These are phyloP conservation scores for Micromussa lordhowensis DNA, from an alignment of 92 coral and sea anemone genomes.

Conservation along the genomic window DNA sequence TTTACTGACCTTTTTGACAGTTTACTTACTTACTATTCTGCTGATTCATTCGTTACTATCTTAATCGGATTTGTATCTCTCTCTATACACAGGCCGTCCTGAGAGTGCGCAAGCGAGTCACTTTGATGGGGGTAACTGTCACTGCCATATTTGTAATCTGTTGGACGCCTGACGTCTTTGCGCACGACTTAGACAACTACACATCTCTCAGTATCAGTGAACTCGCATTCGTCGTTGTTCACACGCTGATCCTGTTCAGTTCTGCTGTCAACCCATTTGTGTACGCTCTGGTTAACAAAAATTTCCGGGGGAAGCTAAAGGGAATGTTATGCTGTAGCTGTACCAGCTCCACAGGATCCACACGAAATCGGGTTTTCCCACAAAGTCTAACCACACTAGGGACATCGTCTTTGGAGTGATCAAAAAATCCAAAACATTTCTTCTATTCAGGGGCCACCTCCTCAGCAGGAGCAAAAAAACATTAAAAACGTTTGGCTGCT, in stretches of 20 bases:
- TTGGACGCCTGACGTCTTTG: not conserved
- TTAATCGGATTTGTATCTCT: not conserved
- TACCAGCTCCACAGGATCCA: not conserved
- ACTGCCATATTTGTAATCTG: too few species aligned
- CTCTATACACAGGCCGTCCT: not conserved
- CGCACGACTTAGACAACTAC: not conserved
- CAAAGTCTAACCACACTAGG: too few species aligned
- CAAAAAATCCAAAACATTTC: too few species aligned
- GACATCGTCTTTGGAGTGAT: too few species aligned
- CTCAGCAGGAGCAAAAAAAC: too few species aligned
- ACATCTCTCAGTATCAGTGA: not conserved
- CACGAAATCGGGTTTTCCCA: too few species aligned
- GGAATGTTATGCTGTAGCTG: not conserved
- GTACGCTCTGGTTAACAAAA: not conserved
- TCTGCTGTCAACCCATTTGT: not conserved
- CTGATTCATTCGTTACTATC: not conserved
- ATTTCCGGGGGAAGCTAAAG: not conserved
- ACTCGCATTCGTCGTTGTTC: not conserved
- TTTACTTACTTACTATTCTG: too few species aligned
- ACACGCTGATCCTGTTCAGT: not conserved
- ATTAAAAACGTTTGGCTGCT: too few species aligned
- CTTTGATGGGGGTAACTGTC: not conserved
- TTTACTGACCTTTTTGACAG: not conserved
- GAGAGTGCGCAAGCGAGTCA: not conserved
- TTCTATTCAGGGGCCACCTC: too few species aligned